Percentiles rank a stretch among this genome's conserved stretches.
These are phyloP conservation scores for Dufourea novaeangliae DNA, from an alignment of 1,140 invertebrate genomes.

Conservation along the genomic window DNA sequence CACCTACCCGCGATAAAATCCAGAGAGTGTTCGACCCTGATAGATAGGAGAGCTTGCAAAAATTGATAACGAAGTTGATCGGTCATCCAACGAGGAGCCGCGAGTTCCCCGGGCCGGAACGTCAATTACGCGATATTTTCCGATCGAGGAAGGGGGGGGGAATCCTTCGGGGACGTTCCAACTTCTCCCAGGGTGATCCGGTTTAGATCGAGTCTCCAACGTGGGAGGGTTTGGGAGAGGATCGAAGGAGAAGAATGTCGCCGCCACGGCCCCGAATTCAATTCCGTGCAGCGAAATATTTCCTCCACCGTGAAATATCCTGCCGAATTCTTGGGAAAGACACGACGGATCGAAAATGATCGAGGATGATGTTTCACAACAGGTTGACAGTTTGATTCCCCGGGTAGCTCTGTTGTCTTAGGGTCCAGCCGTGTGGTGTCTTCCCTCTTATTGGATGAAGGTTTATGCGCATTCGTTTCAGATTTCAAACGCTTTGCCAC, in stretches of 20 bases:
- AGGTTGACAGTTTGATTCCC: background rate
- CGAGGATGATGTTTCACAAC: background rate
- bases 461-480: slow-evolving; percentile 84
- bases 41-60: slow-evolving; percentile 2
- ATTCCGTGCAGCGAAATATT: background rate
- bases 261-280: background rate
- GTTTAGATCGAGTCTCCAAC: background rate
- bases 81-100: background rate
- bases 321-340: background rate
- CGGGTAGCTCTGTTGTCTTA: too few relatives aligned
- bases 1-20: background rate
- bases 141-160: background rate
- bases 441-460: slow-evolving; percentile 64
- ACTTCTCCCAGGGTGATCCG: background rate
- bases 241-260: background rate
- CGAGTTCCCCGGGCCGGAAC: background rate
- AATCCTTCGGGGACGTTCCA: background rate
- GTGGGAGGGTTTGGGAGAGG: background rate
- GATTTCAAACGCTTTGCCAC: slow-evolving; percentile 91
- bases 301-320: background rate
- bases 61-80: background rate
- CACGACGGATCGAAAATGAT: background rate
- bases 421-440: background rate
- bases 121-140: background rate
- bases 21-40: background rate